Percentiles rank a stretch among this genome's conserved stretches.
Conservation (phyloP, 2,888 invertebrate genomes). For the Leistus spinibarbis region DNA sequence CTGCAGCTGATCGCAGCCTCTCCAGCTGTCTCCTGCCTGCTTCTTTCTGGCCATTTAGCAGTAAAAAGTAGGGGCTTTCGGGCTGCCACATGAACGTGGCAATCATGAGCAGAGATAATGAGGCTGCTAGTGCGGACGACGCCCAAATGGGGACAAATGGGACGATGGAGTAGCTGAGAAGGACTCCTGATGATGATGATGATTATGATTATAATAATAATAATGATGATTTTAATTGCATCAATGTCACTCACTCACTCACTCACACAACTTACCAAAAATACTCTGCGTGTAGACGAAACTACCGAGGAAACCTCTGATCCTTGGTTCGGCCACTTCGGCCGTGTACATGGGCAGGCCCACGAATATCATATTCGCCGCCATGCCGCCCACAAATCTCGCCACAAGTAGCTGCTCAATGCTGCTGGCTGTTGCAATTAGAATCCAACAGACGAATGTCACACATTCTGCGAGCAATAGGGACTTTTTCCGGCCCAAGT, state of each 20-base stretch:
- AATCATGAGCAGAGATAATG: constrained; percentile 49
- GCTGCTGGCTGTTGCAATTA: constrained; percentile 50
- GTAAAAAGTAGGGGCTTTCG: constrained; percentile 54
- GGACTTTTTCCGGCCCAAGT: constrained; percentile 51
- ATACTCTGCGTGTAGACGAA: constrained; percentile 55
- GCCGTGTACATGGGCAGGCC: constrained; percentile 56
- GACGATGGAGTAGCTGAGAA: constrained; percentile 40
- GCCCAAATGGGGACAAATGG: constrained; percentile 52
- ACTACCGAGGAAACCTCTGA: constrained; percentile 54
- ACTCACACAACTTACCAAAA: constrained; percentile 46
- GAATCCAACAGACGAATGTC: constrained; percentile 52
- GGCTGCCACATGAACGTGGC: constrained; percentile 54
- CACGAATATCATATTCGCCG: constrained; percentile 55
- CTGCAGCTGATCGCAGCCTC: not conserved
- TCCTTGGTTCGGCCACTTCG: constrained; percentile 55
- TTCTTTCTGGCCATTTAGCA: constrained; percentile 49
- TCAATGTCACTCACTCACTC: no score
- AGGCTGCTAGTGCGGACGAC: constrained; percentile 50
- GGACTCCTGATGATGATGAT: not conserved
- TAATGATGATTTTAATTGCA: not conserved
- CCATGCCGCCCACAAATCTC: constrained; percentile 53
- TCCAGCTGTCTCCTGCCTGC: constrained; percentile 49
- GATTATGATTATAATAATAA: not conserved
- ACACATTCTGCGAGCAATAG: constrained; percentile 50
- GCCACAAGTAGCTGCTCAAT: constrained; percentile 52